These are phyloP conservation scores for Alectura lathami DNA, from an alignment of 2,113 vertebrate species.

Conservation along the genomic window DNA sequence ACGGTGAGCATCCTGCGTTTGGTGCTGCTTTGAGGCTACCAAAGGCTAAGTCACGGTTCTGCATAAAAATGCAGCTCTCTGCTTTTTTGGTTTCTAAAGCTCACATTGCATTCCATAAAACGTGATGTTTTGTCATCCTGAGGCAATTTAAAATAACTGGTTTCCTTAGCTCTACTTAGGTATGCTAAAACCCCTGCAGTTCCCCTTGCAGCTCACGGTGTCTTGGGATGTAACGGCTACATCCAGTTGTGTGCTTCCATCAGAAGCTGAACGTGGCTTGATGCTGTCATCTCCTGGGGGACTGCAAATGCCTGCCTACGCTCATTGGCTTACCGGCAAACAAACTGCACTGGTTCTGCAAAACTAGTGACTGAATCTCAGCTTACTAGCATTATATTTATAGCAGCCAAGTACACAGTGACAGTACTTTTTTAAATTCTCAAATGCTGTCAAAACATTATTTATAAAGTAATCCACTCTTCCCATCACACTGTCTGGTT, in stretches of 20 bases:
- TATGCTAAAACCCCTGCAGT: not conserved
- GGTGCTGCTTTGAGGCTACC: slow-evolving; percentile 25
- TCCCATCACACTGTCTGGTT: slow-evolving; percentile 11
- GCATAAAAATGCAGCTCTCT: not conserved
- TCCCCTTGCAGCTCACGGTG: not conserved
- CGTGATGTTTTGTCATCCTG: not conserved
- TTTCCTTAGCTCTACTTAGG: not conserved
- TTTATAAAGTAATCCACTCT: slow-evolving; percentile 27
- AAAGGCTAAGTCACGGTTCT: not conserved
- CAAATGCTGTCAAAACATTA: slow-evolving; percentile 14
- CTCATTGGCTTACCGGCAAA: not conserved
- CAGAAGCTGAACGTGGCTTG: not conserved
- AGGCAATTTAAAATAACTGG: not conserved
- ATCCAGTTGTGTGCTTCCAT: not conserved
- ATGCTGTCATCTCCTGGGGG: not conserved
- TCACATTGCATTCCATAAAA: slow-evolving; percentile 17
- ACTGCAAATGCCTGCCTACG: not conserved
- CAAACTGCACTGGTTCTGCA: not conserved
- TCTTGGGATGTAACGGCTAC: not conserved
- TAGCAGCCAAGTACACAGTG: not conserved
- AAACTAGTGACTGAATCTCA: not conserved
- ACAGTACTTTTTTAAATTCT: slow-evolving; percentile 15
- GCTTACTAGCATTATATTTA: not conserved
- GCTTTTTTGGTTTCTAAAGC: slow-evolving; percentile 16
- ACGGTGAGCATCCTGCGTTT: too few relatives aligned